A percentile compares a stretch with the other conserved stretches of the same genome.
These are phyloP conservation scores for Antechinus flavipes DNA, from an alignment of 2,113 vertebrate genomes.

Conservation along the genomic window DNA sequence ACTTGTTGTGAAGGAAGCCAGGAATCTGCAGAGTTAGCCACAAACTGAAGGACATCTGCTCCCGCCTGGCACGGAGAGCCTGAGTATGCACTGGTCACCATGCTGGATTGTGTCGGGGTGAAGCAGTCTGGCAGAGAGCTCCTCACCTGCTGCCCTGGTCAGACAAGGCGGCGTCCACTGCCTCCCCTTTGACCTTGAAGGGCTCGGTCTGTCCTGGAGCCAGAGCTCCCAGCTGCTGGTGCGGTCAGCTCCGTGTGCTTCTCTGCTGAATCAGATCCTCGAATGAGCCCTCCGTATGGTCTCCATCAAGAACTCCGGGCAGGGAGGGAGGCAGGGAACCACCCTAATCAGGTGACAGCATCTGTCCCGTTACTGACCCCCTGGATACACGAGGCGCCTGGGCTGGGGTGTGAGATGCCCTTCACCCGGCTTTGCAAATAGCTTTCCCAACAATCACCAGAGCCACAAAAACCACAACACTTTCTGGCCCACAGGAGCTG, in stretches of 20 bases:
- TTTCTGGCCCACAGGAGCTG: not conserved
- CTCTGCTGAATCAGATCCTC: constrained; percentile 66
- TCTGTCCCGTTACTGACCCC: constrained; percentile 51
- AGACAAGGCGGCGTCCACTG: constrained; percentile 72
- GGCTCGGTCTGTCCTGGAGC: not conserved
- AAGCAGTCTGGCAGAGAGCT: constrained; percentile 12
- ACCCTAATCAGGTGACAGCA: constrained; percentile 45
- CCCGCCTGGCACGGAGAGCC: constrained; percentile 53
- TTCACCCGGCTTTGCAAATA: not conserved
- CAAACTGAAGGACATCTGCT: constrained; percentile 60
- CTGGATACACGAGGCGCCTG: constrained; percentile 37
- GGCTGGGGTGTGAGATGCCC: not conserved
- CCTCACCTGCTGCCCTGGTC: constrained; percentile 65
- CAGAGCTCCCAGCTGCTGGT: constrained; percentile 70
- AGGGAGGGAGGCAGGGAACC: not conserved
- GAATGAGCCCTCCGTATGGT: constrained; percentile 22
- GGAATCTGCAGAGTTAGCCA: constrained; percentile 28
- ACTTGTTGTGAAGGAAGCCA: constrained; percentile 38
- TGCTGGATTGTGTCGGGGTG: constrained; percentile 50
- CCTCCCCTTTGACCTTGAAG: constrained; percentile 61
- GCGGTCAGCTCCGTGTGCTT: constrained; percentile 47
- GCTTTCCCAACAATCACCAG: not conserved
- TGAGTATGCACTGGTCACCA: constrained; percentile 50
- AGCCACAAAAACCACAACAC: not conserved
- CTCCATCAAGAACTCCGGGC: constrained; percentile 42